Percentiles rank a stretch among this genome's conserved stretches.
phyloP scores from a whole-genome alignment of 2,888 invertebrate species.

The Abscondita cerata region DNA sequence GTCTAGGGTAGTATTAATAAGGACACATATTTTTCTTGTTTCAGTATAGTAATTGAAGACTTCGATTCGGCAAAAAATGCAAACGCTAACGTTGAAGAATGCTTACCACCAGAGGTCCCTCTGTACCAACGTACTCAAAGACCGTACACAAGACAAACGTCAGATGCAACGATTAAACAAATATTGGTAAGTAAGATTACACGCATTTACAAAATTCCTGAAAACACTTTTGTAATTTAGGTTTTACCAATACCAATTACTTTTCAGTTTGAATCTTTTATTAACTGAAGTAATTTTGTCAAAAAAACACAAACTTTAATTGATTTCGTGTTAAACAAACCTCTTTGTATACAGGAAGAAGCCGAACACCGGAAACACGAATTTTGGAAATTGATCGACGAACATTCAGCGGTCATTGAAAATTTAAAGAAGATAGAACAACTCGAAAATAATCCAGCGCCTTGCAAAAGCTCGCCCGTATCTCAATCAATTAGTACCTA shows the following conservation, averaged over 20 bases:
- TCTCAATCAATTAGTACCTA: conserved; percentile 42
- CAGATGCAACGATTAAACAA: conserved; percentile 51
- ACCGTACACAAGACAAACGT: conserved; percentile 49
- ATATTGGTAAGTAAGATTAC: conserved; percentile 50
- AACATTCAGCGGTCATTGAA: conserved; percentile 54
- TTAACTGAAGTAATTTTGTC: too few relatives aligned
- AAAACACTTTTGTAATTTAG: too few relatives aligned
- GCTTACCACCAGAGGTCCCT: conserved; percentile 36
- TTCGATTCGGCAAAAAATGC: conserved; percentile 49
- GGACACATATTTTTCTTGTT: conserved; percentile 42
- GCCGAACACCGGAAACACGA: conserved; percentile 53
- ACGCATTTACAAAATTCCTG: too few relatives aligned
- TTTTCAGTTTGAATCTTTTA: too few relatives aligned
- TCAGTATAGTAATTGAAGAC: conserved; percentile 54
- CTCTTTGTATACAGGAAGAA: conserved; percentile 48
- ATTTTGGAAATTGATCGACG: conserved; percentile 55
- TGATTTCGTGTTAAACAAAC: neutral
- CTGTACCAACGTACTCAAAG: conserved; percentile 42
- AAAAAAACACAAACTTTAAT: neutral
- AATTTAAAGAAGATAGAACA: conserved; percentile 55
- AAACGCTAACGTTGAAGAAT: conserved; percentile 30
- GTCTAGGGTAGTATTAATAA: neutral
- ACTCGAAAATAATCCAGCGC: conserved; percentile 39
- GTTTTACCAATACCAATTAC: too few relatives aligned
- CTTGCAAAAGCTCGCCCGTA: conserved; percentile 38